A percentile compares a stretch with the other conserved stretches of the same genome.
Conservation (phyloP, 2,888 invertebrate species). For the Epistrophe eligans region DNA sequence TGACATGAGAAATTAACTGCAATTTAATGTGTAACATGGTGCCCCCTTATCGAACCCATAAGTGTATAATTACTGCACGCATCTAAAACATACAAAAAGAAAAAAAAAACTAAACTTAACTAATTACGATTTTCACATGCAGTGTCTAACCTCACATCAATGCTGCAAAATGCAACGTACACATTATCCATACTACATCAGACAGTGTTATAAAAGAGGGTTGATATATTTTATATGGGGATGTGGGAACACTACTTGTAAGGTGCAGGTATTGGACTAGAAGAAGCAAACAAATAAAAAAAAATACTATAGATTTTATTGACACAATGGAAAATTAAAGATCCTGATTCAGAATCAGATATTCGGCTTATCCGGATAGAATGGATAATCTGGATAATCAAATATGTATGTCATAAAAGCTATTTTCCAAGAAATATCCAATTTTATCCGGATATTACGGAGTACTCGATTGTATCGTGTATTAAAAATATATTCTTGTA, state of each 20-base stretch:
- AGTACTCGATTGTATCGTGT: no score
- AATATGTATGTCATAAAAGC: no score
- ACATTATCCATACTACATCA: neutral
- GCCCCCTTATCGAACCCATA: conserved; percentile 30
- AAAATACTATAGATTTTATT: no score
- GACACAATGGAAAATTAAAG: no score
- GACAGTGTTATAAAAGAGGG: neutral
- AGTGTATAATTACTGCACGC: conserved; percentile 62
- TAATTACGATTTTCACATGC: conserved; percentile 65
- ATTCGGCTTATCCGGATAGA: no score
- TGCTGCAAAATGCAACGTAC: conserved; percentile 11
- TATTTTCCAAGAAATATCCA: neutral
- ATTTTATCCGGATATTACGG: neutral
- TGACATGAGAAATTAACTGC: conserved; percentile 58
- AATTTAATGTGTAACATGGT: conserved; percentile 44
- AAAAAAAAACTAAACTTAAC: conserved; percentile 25
- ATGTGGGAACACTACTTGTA: neutral
- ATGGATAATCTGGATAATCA: neutral
- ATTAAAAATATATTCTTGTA: no score
- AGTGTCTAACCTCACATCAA: conserved; percentile 11
- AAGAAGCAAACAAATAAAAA: neutral
- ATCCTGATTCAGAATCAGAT: no score
- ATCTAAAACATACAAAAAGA: conserved; percentile 43
- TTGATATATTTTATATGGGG: neutral
- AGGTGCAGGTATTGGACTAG: neutral